Percentiles rank a stretch among this genome's conserved stretches.
Evolutionary conservation across 1,140 invertebrate genomes (phyloP).

Genomic region (Meteorus sp.): DNA sequence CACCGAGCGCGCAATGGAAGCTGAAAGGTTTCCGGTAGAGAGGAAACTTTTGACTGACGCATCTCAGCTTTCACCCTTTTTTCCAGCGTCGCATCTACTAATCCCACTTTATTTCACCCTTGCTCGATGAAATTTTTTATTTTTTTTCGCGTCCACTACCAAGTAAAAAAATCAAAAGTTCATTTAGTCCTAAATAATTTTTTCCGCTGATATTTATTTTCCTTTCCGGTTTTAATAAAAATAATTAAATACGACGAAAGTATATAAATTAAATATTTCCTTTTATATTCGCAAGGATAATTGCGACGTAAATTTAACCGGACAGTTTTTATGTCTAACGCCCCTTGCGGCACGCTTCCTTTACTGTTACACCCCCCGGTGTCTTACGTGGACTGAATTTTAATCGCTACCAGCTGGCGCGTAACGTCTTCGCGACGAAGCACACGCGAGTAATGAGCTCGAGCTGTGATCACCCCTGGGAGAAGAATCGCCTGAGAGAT

Average conservation of each 20-base stretch:
- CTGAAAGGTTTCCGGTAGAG: slow-evolving; percentile 36
- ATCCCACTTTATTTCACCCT: neutral
- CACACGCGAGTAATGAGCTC: slow-evolving; percentile 31
- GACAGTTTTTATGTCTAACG: slow-evolving; percentile 13
- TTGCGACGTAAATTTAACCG: slow-evolving; percentile 6
- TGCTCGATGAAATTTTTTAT: neutral
- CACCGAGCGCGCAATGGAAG: slow-evolving; percentile 28
- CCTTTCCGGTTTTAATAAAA: neutral
- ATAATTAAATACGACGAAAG: neutral
- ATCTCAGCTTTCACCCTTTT: slow-evolving; percentile 16
- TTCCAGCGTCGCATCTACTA: slow-evolving; percentile 19
- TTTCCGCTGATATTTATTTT: neutral
- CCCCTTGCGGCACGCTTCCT: no score
- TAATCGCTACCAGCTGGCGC: slow-evolving; percentile 27
- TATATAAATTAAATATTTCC: slow-evolving; percentile 10
- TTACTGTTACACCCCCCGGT: neutral
- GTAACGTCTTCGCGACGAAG: slow-evolving; percentile 1
- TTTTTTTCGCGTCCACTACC: slow-evolving; percentile 8
- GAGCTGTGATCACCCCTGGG: slow-evolving; percentile 27
- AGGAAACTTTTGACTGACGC: slow-evolving; percentile 39
- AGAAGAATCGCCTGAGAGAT: neutral
- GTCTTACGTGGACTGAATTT: slow-evolving; percentile 30
- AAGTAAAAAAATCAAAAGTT: neutral
- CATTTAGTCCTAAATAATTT: neutral
- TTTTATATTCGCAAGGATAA: neutral